Conservation (phyloP, 2,888 invertebrate species). For the Seira sanloemensis region DNA sequence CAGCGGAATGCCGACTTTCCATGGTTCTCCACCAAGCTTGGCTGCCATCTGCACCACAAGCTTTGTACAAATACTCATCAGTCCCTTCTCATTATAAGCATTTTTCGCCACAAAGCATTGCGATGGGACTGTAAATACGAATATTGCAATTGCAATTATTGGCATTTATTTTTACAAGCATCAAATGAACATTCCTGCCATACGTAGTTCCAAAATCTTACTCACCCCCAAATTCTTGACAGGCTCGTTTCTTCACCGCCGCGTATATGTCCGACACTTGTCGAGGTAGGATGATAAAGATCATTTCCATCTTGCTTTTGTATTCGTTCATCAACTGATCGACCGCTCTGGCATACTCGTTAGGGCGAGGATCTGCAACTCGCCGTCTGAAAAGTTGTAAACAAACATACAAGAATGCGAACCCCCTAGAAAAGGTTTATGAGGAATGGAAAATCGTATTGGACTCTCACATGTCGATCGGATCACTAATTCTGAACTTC, state of each 20-base stretch:
- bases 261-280: conserved; percentile 57
- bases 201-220: too few relatives aligned
- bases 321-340: conserved; percentile 45
- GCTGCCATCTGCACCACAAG: conserved; percentile 78
- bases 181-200: too few relatives aligned
- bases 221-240: conserved; percentile 60
- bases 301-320: conserved; percentile 57
- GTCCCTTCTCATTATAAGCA: conserved; percentile 42
- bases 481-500: conserved; percentile 30
- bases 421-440: too few relatives aligned
- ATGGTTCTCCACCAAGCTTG: conserved; percentile 90
- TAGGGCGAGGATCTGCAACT: conserved; percentile 31
- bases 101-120: conserved; percentile 66
- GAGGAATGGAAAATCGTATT: not conserved
- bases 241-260: conserved; percentile 59
- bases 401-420: too few relatives aligned
- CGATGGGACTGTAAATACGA: conserved; percentile 63
- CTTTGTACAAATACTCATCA: conserved; percentile 75
- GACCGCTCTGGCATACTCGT: conserved; percentile 53
- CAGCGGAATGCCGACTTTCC: conserved; percentile 85
- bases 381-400: conserved; percentile 17
- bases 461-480: conserved; percentile 52
- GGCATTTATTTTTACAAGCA: not conserved
- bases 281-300: conserved; percentile 60
- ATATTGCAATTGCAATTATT: not conserved